Evolutionary conservation across 2,888 invertebrate genomes (phyloP).

Genomic region (Dryocosmus kuriphilus): DNA sequence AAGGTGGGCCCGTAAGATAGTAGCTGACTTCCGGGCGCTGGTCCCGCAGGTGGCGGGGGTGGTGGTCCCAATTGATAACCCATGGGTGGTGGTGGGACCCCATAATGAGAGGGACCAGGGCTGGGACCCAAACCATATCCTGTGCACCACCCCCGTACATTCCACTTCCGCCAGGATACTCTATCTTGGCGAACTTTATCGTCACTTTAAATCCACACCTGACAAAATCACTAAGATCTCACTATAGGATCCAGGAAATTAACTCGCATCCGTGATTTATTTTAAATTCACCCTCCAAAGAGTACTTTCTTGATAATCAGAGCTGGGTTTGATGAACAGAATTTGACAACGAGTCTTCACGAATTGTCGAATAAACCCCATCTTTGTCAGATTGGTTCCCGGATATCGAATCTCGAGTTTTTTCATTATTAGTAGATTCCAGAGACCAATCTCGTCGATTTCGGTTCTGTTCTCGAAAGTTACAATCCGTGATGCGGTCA

Average conservation of each 20-base stretch:
- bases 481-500: slow-evolving; percentile 47
- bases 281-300: slow-evolving; percentile 8
- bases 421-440: slow-evolving; percentile 18
- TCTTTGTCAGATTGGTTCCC: background rate
- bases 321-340: background rate
- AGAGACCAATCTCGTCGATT: slow-evolving; percentile 46
- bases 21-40: slow-evolving; percentile 68
- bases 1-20: slow-evolving; percentile 70
- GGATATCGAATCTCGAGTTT: background rate
- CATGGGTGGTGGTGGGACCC: slow-evolving; percentile 65
- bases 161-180: slow-evolving; percentile 72
- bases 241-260: background rate
- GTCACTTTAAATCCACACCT: slow-evolving; percentile 22
- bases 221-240: slow-evolving; percentile 22
- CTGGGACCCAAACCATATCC: slow-evolving; percentile 72
- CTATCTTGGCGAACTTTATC: slow-evolving; percentile 69
- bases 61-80: slow-evolving; percentile 72
- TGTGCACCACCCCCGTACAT: slow-evolving; percentile 74
- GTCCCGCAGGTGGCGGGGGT: slow-evolving; percentile 62
- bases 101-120: slow-evolving; percentile 72
- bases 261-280: background rate
- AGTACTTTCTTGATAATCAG: background rate
- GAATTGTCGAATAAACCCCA: background rate
- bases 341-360: background rate
- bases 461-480: slow-evolving; percentile 62